phyloP scores from a whole-genome alignment of 2,888 invertebrate species.

The Drosophila flavopinicola region DNA sequence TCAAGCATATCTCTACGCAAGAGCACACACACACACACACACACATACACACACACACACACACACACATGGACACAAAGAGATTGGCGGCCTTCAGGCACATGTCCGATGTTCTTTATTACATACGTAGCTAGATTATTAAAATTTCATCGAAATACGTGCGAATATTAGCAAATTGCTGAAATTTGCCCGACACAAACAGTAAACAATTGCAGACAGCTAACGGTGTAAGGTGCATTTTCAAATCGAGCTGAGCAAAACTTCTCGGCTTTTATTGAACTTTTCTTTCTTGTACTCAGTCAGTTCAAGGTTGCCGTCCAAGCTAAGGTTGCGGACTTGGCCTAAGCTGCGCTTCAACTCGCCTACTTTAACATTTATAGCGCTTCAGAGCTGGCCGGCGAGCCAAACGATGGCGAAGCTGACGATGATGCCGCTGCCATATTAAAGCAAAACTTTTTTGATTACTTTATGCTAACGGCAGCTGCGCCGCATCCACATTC shows the following conservation, averaged over 20 bases:
- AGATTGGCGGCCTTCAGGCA: constrained; percentile 10
- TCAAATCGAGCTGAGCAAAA: neutral
- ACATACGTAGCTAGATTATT: constrained; percentile 60
- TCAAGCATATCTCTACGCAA: constrained; percentile 2
- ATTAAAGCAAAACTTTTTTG: constrained; percentile 81
- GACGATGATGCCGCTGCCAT: constrained; percentile 59
- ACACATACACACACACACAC: constrained; percentile 19
- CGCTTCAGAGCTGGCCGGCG: neutral
- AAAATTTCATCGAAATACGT: constrained; percentile 71
- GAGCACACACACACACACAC: constrained; percentile 2
- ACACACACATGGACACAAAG: neutral
- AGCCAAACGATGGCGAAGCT: neutral
- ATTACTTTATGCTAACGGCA: constrained; percentile 81
- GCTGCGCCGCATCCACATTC: constrained; percentile 70
- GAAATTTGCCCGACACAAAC: constrained; percentile 1
- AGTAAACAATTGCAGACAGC: neutral
- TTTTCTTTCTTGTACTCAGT: too few relatives aligned
- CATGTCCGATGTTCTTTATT: constrained; percentile 67
- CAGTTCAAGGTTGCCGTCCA: neutral
- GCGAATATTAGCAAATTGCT: constrained; percentile 54
- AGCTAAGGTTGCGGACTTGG: neutral
- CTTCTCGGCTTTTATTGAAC: neutral
- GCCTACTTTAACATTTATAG: constrained; percentile 13
- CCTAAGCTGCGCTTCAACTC: neutral
- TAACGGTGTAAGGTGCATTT: neutral